Base-by-base conservation (phyloP, 2,797 vertebrate genomes). In the Enteromius argenteus region DNA sequence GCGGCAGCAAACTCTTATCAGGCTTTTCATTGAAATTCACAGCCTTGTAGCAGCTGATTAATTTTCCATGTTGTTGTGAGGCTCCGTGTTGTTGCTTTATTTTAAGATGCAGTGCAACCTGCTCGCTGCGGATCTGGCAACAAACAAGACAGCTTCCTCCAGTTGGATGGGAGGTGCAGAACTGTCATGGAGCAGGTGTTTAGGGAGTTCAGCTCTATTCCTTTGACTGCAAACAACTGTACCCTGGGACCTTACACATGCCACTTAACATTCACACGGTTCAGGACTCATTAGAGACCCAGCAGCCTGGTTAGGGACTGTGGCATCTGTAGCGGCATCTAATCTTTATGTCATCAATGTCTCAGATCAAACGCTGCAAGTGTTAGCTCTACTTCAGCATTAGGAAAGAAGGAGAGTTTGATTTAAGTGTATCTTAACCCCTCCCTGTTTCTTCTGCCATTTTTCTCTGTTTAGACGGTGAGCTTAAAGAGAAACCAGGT, bases 241-340 rank as follows among this genome's bases (percentile, higher is more conserved):
- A 93, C 91, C 91, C 90, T 93, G 94, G 93, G 94, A 95, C 91
- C 91, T 94, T 90, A 94, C 93, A 93, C 91, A 94, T 94, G 94
- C 92, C 94, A 94, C 92, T 95, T 95, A 94, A 90, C 93, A 95
- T 95, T 95, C 94, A 93, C 92, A 91, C 90, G 91, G 90, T 93
- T 93, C 88, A 89, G 90, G 93, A 95, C 94, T 95, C 94, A 95
- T 95, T 94, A 94, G 91, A 91, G 89, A 88, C 90, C 90, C 90
- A 88, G 87, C 92, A 93, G 92, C 91, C 92, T 93, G 91, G 90
- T 91, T 91, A 91, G 92, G 39, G 60, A 92, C 91, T 89, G 90
- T 93, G 93, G 94, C 95, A 95, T 94, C 94, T 95, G 94, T 90
- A 94, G 91, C 92, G 87, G 91, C 91, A 90, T 96, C 89, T 91